Evolutionary conservation across 64 coral and sea anemone species (phyloP), one percentile per base, ranked within the genome.

Genomic region (Montipora capricornis): DNA sequence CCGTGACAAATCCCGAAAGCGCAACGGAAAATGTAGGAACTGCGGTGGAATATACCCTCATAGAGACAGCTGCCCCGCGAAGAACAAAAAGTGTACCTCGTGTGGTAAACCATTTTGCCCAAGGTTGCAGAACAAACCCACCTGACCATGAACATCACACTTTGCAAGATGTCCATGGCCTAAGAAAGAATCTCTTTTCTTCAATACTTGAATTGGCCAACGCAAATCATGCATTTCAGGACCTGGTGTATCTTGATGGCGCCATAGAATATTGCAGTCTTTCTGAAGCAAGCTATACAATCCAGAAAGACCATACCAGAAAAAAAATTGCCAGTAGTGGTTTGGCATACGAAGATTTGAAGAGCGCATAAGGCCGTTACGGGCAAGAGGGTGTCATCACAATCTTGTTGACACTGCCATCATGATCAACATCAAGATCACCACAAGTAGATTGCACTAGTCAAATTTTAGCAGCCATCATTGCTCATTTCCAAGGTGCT

Each of bases 121-220:
- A 26, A 26, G 24, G 24, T 26, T 26, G 24, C 24, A 26, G 24
- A 26, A 26, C 24, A 26, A 26, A 26, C 24, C 24, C 24, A 26
- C 24, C 24, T 26, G 24, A 26, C 24, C 24, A 0, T 29, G 1
- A 29, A 29, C 29, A 29, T 29, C 29, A 29, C 29, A 29, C 29
- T 37, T 77, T 94, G 50, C 68, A 91, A 62, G 94, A 92, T 82
- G 80, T 84, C 50, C 17, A 71, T 17, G 82, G 84, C 14, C 89
- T 95, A 2, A 19, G 64, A 6, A 95, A 91, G 77, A 87, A 89
- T 22, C 53, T 96, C 11, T 93, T 96, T 68, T 83, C 57, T 8
- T 64, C 37, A 15, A 75, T 4, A 20, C 51, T 87, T 44, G n/a
- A 76, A 77, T 46, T 92, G 44, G 58, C 68, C 14, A 20, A 60